Conservation (phyloP, 2,113 vertebrate genomes). For the Platysteira castanea region DNA sequence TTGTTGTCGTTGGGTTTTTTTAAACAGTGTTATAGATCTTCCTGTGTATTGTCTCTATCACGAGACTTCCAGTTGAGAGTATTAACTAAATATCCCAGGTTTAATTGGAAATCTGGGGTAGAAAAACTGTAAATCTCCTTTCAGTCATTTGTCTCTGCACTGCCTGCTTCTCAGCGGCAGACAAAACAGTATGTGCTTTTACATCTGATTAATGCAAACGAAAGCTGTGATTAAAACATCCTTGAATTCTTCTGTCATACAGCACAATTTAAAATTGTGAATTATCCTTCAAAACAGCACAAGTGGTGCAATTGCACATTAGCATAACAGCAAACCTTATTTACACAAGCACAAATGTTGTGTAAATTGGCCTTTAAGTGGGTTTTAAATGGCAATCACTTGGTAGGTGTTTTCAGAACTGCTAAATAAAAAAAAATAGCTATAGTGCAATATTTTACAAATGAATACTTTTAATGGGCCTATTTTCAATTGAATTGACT, state of each 20-base stretch:
- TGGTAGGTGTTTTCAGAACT: conserved; percentile 46
- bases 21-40: background rate
- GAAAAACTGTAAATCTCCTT: conserved; percentile 59
- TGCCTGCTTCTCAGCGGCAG: background rate
- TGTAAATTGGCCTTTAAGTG: conserved; percentile 43
- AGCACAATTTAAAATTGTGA: conserved; percentile 50
- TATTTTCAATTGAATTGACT: conserved; percentile 48
- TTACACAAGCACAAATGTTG: conserved; percentile 41
- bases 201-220: conserved; percentile 55
- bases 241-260: conserved; percentile 39
- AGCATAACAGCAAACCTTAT: conserved; percentile 39
- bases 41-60: background rate
- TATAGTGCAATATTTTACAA: conserved; percentile 26
- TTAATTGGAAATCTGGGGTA: conserved; percentile 62
- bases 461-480: conserved; percentile 31
- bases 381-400: conserved; percentile 45
- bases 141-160: conserved; percentile 54
- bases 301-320: conserved; percentile 53
- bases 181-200: conserved; percentile 18
- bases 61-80: conserved; percentile 23
- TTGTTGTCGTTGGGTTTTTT: background rate
- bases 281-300: conserved; percentile 59
- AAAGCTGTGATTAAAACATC: conserved; percentile 55
- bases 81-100: conserved; percentile 56
- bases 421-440: conserved; percentile 24